phyloP scores from a whole-genome alignment of 1,140 invertebrate species.

The Drosophila aff. region DNA sequence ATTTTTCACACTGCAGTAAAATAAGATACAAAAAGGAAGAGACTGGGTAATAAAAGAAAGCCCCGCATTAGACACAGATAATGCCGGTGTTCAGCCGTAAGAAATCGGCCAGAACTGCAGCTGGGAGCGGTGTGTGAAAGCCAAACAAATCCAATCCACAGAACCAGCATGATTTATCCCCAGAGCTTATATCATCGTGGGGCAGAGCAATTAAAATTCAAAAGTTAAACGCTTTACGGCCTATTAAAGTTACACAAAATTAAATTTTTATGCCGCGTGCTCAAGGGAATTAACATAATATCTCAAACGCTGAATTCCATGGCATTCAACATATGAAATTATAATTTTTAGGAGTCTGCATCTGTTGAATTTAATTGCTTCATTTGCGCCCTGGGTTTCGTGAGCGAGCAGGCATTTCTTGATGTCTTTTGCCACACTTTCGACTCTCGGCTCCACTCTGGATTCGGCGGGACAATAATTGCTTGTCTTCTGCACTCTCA shows the following conservation, averaged over 20 bases:
- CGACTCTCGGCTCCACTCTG: constrained; percentile 2
- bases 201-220: constrained; percentile 48
- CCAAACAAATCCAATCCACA: constrained; percentile 25
- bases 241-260: constrained; percentile 69
- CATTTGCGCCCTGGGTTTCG: constrained; percentile 64
- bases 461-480: constrained; percentile 39
- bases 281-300: constrained; percentile 39
- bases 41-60: constrained; percentile 20
- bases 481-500: constrained; percentile 60
- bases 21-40: neutral
- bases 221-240: constrained; percentile 47
- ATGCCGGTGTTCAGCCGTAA: constrained; percentile 23
- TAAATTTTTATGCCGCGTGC: constrained; percentile 39
- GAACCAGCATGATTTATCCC: constrained; percentile 22
- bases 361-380: constrained; percentile 79
- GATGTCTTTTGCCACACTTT: constrained; percentile 62
- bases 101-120: constrained; percentile 31
- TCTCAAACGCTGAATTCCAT: constrained; percentile 5
- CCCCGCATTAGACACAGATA: constrained; percentile 31
- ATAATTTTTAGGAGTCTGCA: constrained; percentile 41
- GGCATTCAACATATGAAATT: constrained; percentile 33
- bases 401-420: constrained; percentile 21
- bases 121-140: constrained; percentile 28
- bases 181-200: constrained; percentile 12
- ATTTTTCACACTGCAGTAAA: neutral